Base-by-base conservation (phyloP, 2,113 vertebrate genomes). In the Poeciliopsis retropinna region DNA sequence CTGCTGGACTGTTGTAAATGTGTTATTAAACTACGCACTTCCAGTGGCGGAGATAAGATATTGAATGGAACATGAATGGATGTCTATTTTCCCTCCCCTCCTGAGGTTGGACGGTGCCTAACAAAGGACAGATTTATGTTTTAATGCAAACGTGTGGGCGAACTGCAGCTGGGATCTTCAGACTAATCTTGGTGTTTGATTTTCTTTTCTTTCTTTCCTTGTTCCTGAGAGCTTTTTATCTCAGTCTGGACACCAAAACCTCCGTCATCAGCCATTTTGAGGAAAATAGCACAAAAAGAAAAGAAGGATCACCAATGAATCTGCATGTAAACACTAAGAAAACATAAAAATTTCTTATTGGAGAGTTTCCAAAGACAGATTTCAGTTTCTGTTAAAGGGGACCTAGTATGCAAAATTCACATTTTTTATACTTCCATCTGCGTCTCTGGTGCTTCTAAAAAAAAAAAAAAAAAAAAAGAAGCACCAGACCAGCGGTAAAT, bases 261-360 rank as follows among this genome's bases (percentile, higher is more conserved):
- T 29, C 37, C 17, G 10, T 72, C 28, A 70, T 83, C 57, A 74
- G 67, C 83, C 37, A 64, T 81, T 73, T 69, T 44, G 54, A 84
- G 84, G 67, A 88, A 79, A 74, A 60, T 41, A 54, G 77, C 39
- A 78, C 70, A 81, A 74, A 60, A 71, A 77, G 78, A 61, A 69
- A 10, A 19, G 71, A 80, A 78, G 72, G 54, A 79, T 80, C 69
- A 69, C 65, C 76, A 68, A 12, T 75, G 70, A 79, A 81, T 86
- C 81, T 88, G 91, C 90, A 90, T 91, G 90, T 88, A 73, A 68
- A 73, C 69, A 29, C 65, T 77, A 66, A 72, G 66, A 87, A 80
- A 85, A 60, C 76, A 5, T 78, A 47, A 74, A 57, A 79, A 72
- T 85, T 72, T 86, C 87, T 90, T 80, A 89, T 87, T 82, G 83